Percentiles rank a stretch among this genome's conserved stretches.
Conservation (phyloP, 1,140 invertebrate genomes). For the Diuraphis noxia region DNA sequence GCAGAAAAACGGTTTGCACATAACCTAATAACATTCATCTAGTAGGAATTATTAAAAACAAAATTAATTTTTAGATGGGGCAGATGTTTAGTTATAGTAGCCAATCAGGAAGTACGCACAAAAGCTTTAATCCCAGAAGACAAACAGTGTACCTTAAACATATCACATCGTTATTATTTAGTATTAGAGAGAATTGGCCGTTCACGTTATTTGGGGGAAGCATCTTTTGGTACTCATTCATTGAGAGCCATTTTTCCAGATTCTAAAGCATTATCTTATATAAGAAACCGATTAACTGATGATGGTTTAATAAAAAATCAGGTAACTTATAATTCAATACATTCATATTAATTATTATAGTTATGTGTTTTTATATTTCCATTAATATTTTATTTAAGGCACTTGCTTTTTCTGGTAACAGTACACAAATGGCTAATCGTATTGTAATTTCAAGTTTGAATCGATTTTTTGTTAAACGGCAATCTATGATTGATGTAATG, state of each 20-base stretch:
- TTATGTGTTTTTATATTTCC: constrained; percentile 58
- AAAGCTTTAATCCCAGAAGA: constrained; percentile 65
- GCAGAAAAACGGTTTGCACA: constrained; percentile 41
- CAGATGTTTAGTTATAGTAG: constrained; percentile 72
- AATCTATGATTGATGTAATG: constrained; percentile 64
- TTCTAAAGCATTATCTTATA: constrained; percentile 71
- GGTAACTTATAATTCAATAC: constrained; percentile 58
- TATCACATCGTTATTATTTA: constrained; percentile 69
- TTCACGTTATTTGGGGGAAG: constrained; percentile 70
- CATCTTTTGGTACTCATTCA: constrained; percentile 70
- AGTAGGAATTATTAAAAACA: background rate
- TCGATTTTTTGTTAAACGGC: constrained; percentile 66
- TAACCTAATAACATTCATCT: background rate
- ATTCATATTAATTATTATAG: constrained; percentile 65
- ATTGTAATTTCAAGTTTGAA: constrained; percentile 62
- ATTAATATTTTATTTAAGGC: constrained; percentile 48
- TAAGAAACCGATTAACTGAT: constrained; percentile 66
- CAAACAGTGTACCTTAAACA: constrained; percentile 63
- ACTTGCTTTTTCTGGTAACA: constrained; percentile 25
- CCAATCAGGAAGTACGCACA: constrained; percentile 67
- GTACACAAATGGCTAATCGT: constrained; percentile 9
- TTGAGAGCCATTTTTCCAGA: constrained; percentile 64
- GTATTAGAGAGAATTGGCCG: constrained; percentile 79
- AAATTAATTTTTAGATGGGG: constrained; percentile 63
- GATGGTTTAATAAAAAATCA: constrained; percentile 71